Evolutionary conservation across 2,797 vertebrate genomes (phyloP), one percentile per base, ranked within the genome.

Genomic region (Sciurus carolinensis): DNA sequence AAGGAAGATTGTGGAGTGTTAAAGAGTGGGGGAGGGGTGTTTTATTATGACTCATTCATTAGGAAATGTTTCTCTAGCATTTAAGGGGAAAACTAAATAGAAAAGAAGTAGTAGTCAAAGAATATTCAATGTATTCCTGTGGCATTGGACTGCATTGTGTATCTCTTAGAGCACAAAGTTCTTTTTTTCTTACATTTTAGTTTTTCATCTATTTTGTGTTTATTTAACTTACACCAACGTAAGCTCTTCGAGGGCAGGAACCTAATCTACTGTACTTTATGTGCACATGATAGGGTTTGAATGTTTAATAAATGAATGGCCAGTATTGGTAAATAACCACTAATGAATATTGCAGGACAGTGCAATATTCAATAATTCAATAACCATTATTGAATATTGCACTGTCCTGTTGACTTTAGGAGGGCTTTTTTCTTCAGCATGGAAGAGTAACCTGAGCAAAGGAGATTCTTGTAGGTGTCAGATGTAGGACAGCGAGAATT

Each of bases 241-340:
- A 79, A 83, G 30, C 2, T 88, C 11, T 71, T 88, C n/a, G 42
- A 71, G 59, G 83, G 42, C 52, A 94, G n/a, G 22, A 9, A 22
- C 64, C 20, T 90, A 62, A 42, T 57, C 71, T 91, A 8, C 22
- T 83, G 0, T 97, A 73, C 44, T 91, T 86, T 47, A 22, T 87
- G 42, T 91, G 10, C 3, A 85, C 5, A 36, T 67, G 11, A 36
- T 47, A 94, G 86, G 26, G 71, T 94, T 95, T 90, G 77, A 26
- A 69, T 90, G 64, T 15, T 85, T 77, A 50, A 77, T 95, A 91
- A 92, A 79, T 66, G 83, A 69, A 91, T 88, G 59, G 72, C 47
- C 47, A 76, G 0, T 89, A 80, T 83, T 94, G 47, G 33, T 92
- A 75, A 94, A 50, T 59, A 92, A 28, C 20, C 12, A 73, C 57